Evolutionary conservation across 2,113 vertebrate species (phyloP), one percentile per base, ranked within the genome.

Genomic region (Pseudorectes ferrugineus): DNA sequence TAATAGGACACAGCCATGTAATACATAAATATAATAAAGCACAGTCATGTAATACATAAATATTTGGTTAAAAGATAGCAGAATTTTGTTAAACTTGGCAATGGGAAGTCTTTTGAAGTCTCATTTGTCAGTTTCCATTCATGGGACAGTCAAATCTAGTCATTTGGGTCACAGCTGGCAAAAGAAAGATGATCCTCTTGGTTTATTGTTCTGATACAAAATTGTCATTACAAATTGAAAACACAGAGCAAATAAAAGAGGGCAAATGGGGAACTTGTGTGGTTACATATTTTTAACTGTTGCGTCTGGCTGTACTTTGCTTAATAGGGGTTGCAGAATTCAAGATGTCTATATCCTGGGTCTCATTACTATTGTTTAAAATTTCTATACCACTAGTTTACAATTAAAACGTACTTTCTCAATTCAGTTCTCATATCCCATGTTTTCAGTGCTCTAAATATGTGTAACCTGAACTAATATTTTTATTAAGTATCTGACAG

Each of bases 141-240:
- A 67, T 75, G 40, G 89, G 92, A 96, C 94, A 96, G 89, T 94
- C 94, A 95, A 90, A 80, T 86, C 94, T 90, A 92, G 88, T 82
- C 95, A 90, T 93, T 94, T 93, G 95, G 94, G 91, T 95, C 93
- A 95, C 91, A 95, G 91, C 93, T 95, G 96, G 89, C 87, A 96
- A 96, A 94, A 95, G 95, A 95, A 94, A 96, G 95, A 97, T 93
- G 94, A 95, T 96, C 93, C 58, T 77, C 59, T 92, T 58, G 75
- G 94, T 91, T 97, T 95, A 96, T 96, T 97, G 96, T 96, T 96
- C 94, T 96, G 94, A 97, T 97, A 93, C 85, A 93, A 96, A 96
- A 96, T 96, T 96, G 90, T 97, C 94, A 97, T 95, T 95, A 92
- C 96, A 97, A 95, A 96, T 97, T 97, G 95, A 95, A 96, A 96